Evolutionary conservation across 2,797 vertebrate species (phyloP), one percentile per base, ranked within the genome.

Genomic region (Columba guinea): DNA sequence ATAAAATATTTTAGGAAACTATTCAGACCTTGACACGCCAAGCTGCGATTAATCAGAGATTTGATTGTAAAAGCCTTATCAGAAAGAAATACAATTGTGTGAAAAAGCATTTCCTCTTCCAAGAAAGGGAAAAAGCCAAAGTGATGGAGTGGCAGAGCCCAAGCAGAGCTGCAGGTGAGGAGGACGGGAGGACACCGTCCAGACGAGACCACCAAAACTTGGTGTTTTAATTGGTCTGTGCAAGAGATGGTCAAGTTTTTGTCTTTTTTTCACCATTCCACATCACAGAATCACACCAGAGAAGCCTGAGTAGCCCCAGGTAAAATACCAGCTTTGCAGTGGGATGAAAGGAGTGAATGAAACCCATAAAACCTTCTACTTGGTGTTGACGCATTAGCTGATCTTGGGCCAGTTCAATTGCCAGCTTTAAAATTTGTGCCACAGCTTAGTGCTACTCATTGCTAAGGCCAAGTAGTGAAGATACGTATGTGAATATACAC

Each of bases 1-100:
- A 73, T 30, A n/a, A 84, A 87, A 74, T 81, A 68, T 87, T 84
- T 90, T 49, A 74, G 30, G 53, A 75, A 81, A 71, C 89, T 71
- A 10, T 58, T 62, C 58, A 78, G 44, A 81, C 78, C 49, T 64
- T 70, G 73, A 73, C 46, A 26, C 32, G 73, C 32, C 84, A 71
- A 74, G 70, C 63, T 82, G 67, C 1, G 28, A 76, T 87, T 63
- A 67, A 82, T 87, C 70, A 74, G 35, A 58, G 74, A 63, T 64
- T 63, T 68, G 39, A 37, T 91, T 94, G 82, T 28, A 80, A 83
- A 64, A 20, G 17, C 51, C 75, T 85, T 56, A 41, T 79, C 30
- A 49, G 65, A 60, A 41, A 90, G 52, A 86, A 60, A 81, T 32
- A 26, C n/a, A 59, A 63, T 67, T n/a, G 41, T 26, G 20, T 28